Conservation (phyloP, 2,113 vertebrate species). For the Dipodomys ordii region DNA sequence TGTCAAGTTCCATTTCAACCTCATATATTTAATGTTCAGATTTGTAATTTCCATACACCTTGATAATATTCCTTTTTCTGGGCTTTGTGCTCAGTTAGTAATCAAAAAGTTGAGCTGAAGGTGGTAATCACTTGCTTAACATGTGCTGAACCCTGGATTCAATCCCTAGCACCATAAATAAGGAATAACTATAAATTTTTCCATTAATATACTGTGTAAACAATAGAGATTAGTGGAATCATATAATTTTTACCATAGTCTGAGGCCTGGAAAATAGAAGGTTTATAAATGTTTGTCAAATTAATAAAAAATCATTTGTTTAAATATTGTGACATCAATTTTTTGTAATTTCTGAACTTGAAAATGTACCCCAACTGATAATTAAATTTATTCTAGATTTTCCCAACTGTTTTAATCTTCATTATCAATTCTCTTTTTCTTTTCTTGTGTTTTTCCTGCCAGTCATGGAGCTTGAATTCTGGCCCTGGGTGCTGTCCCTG, state of each 20-base stretch:
- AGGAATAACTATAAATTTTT: constrained; percentile 26
- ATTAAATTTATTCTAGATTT: constrained; percentile 41
- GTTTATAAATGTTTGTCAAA: constrained; percentile 26
- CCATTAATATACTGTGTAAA: constrained; percentile 42
- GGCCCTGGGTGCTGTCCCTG: no score
- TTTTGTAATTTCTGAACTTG: constrained; percentile 37
- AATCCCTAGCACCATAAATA: constrained; percentile 1
- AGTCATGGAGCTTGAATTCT: no score
- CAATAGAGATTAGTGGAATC: constrained; percentile 37
- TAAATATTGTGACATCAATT: constrained; percentile 58
- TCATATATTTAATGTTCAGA: constrained; percentile 16
- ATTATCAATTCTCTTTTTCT: no score
- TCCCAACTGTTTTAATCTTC: no score
- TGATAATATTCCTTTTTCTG: constrained; percentile 32
- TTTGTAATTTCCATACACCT: constrained; percentile 48
- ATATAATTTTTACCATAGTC: constrained; percentile 39
- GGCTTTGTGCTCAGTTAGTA: constrained; percentile 22
- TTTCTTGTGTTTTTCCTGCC: no score
- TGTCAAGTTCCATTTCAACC: constrained; percentile 26
- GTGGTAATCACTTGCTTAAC: not conserved
- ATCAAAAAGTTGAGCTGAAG: not conserved
- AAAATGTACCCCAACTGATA: constrained; percentile 26
- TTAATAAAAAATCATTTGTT: constrained; percentile 46
- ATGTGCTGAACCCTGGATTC: not conserved
- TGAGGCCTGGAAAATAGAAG: constrained; percentile 36